Base-by-base conservation (phyloP, 2,797 vertebrate species). In the Catostomus latipinnis region DNA sequence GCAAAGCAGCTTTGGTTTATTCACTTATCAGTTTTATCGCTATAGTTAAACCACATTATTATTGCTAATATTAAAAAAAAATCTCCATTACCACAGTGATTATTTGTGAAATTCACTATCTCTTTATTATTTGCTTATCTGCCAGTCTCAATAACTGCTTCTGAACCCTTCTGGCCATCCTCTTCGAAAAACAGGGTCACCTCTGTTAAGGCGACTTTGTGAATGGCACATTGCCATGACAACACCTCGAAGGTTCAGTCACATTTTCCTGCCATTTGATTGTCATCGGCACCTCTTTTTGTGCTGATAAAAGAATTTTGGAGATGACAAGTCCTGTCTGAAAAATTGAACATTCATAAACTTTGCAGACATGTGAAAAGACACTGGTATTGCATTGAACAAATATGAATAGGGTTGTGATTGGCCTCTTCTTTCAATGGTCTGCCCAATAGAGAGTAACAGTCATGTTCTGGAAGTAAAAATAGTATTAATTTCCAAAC, bases 231-330 rank as follows among this genome's bases (percentile, higher is more conserved):
- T 79, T 76, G 58, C 13, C 48, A 73, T 81, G 61, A 49, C 63
- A 53, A 71, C 70, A 71, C n/a, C 58, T 77, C 12, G 12, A 77
- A 74, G 73, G 49, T 66, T 43, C 43, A 34, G 34, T 6, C 6
- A 9, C 11, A 50, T 49, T n/a, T 45, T 76, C 14, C 63, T 34
- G 74, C 22, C 76, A 45, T 71, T 48, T 60, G 34, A 75, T 78
- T 79, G 66, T 68, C 53, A 54, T 77, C 1, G 34, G 76, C 81
- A 82, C 83, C 62, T 82, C 74, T 49, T 61, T 69, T 62, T 18
- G 8, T 9, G 45, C 68, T 53, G 71, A 78, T 68, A 57, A 68
- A 53, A 34, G 56, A 77, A 81, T 10, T 43, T 58, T 22, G 8
- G 63, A 79, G 16, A 48, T 67, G 80, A 76, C 80, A 81, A 60